These are phyloP conservation scores for Diaperis boleti DNA, from an alignment of 2,888 invertebrate genomes.

Conservation along the genomic window DNA sequence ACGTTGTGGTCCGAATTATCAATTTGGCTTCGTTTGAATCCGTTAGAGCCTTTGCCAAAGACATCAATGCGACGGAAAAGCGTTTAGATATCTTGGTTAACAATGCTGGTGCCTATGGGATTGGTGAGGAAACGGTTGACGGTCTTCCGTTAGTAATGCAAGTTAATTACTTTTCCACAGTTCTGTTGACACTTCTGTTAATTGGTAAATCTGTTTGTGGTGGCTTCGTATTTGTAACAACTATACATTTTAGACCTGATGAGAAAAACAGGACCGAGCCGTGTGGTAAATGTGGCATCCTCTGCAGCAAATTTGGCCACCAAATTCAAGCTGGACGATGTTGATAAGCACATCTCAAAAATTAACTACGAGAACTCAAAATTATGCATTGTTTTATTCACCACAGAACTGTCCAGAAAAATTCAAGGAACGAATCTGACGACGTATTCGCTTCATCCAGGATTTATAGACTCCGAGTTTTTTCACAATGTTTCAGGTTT, in stretches of 20 bases:
- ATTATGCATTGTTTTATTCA: constrained; percentile 54
- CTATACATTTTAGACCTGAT: constrained; percentile 63
- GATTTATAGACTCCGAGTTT: constrained; percentile 32
- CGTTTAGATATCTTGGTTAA: constrained; percentile 75
- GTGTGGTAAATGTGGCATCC: constrained; percentile 50
- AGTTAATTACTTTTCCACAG: constrained; percentile 79
- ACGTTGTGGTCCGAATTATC: constrained; percentile 64
- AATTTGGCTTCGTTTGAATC: constrained; percentile 70
- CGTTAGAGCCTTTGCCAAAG: constrained; percentile 72
- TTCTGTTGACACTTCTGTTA: constrained; percentile 76
- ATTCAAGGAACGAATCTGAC: constrained; percentile 51
- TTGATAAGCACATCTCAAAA: constrained; percentile 44
- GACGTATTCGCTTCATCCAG: constrained; percentile 54
- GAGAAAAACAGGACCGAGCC: constrained; percentile 40
- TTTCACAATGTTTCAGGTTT: not conserved
- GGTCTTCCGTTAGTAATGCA: constrained; percentile 75
- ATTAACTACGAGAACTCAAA: constrained; percentile 48
- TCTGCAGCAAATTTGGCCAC: constrained; percentile 23
- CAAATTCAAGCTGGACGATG: constrained; percentile 45
- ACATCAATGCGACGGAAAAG: constrained; percentile 68
- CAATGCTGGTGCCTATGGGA: constrained; percentile 72
- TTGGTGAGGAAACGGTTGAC: constrained; percentile 68
- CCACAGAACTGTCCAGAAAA: constrained; percentile 36
- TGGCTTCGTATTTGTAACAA: not conserved
- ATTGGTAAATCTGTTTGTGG: constrained; percentile 21